Conservation (phyloP, 2,113 vertebrate genomes). For the Sander vitreus region DNA sequence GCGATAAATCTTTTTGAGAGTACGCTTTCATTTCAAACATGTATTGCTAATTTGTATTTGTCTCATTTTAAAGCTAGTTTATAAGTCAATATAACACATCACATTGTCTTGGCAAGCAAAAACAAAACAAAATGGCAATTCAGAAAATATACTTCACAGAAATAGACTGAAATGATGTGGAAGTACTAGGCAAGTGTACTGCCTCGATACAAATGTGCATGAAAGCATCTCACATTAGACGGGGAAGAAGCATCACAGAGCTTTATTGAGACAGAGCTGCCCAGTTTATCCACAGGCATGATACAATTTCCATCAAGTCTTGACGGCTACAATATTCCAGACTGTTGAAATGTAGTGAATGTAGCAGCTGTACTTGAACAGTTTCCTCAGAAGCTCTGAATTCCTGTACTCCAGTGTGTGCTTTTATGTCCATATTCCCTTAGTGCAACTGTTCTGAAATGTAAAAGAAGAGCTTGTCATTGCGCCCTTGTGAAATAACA, state of each 20-base stretch:
- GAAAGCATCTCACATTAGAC: background rate
- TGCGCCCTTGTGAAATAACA: conserved; percentile 13
- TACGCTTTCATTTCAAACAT: background rate
- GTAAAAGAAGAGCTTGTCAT: conserved; percentile 12
- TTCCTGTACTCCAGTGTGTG: background rate
- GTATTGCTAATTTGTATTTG: background rate
- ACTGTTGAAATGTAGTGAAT: background rate
- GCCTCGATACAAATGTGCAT: conserved; percentile 12
- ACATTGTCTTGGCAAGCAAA: background rate
- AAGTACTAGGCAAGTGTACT: background rate
- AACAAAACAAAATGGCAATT: background rate
- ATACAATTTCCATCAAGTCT: conserved; percentile 30
- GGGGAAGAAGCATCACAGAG: conserved; percentile 1
- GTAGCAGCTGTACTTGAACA: background rate
- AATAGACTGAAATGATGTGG: background rate
- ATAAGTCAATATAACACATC: background rate
- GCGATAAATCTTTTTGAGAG: background rate
- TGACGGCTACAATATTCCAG: conserved; percentile 8
- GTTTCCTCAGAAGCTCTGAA: conserved; percentile 1
- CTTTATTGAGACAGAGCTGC: background rate
- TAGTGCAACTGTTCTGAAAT: background rate
- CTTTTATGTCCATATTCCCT: conserved; percentile 13
- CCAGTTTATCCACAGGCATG: conserved; percentile 12
- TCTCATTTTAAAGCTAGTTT: background rate
- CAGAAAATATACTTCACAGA: background rate